Evolutionary conservation across 2,797 vertebrate genomes (phyloP).

Genomic region (Silurus aristotelis): DNA sequence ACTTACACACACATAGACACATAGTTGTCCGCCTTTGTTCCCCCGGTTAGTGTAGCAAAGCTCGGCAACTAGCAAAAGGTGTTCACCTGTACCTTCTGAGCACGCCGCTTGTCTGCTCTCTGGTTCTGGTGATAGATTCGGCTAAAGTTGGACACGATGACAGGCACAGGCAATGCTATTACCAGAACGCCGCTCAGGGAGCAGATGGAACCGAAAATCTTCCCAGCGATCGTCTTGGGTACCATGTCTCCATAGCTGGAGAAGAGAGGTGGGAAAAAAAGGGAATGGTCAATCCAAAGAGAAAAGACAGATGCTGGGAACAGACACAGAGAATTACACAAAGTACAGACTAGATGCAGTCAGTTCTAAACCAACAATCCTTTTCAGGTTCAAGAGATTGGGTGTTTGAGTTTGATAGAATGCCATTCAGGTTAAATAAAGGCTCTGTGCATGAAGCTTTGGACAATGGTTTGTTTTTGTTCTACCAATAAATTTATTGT

Average conservation of each 20-base stretch:
- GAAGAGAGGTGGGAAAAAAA: constrained; percentile 31
- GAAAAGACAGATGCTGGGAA: neutral
- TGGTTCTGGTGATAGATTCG: constrained; percentile 99
- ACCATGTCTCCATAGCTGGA: constrained; percentile 97
- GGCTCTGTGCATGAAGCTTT: neutral
- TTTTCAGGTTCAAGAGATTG: neutral
- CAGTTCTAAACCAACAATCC: neutral
- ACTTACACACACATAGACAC: constrained; percentile 33
- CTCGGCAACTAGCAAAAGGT: constrained; percentile 54
- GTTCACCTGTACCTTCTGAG: constrained; percentile 86
- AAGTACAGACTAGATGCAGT: neutral
- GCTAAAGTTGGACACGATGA: constrained; percentile 99
- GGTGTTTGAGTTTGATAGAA: neutral
- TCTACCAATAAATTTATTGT: neutral
- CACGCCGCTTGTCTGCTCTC: constrained; percentile 91
- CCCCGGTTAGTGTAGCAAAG: constrained; percentile 35
- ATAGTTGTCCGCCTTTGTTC: constrained; percentile 46
- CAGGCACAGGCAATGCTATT: constrained; percentile 94
- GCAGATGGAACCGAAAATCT: constrained; percentile 98
- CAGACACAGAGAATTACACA: constrained; percentile 16
- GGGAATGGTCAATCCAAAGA: neutral
- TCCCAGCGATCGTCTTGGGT: constrained; percentile 97
- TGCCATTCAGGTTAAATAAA: neutral
- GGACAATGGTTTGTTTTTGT: neutral
- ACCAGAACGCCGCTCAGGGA: constrained; percentile 96